Evolutionary conservation across 2,888 invertebrate genomes (phyloP), one percentile per base, ranked within the genome.

Genomic region (Tachina grossa): DNA sequence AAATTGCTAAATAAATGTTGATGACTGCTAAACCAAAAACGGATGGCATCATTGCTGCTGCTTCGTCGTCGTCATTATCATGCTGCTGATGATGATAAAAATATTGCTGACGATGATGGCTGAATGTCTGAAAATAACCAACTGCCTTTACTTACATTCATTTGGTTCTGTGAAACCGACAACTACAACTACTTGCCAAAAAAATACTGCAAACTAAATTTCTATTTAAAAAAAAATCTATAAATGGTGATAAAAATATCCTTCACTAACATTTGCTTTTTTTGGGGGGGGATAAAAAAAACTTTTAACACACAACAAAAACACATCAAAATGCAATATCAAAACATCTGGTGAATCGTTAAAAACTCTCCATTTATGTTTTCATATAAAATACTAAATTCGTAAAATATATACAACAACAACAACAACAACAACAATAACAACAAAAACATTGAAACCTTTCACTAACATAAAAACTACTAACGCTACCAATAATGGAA

Each of bases 1-100:
- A 90, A 89, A 90, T 89, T 88, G 89, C 88, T 88, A 88, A 89
- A 89, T 90, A 88, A 89, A 87, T 88, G 87, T 76, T 88, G 88
- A 89, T 88, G 89, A 87, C 86, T 80, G 49, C 49, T 78, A 75
- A 83, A 80, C 84, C 84, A 55, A 74, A 77, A 80, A 84, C 86
- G 80, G 75, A 82, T 78, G 79, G 66, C 57, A 72, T 63, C 61
- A 76, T 78, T 77, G 57, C 83, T 76, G 39, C 10, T 59, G 39
- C 45, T 80, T 65, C 31, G 45, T 77, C 63, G 43, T 77, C 31
- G 55, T 41, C 14, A 75, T 75, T 8, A 65, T 19, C 47, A n/a
- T 31, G n/a, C 59, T 66, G 47, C 57, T 81, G 19, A 76, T 63
- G 53, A 55, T 82, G 80, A 79, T 71, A 81, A 84, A 84, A 72